Percentiles rank a stretch among this genome's conserved stretches.
phyloP scores from a whole-genome alignment of 2,113 vertebrate genomes.

The Ochotona curzoniae region DNA sequence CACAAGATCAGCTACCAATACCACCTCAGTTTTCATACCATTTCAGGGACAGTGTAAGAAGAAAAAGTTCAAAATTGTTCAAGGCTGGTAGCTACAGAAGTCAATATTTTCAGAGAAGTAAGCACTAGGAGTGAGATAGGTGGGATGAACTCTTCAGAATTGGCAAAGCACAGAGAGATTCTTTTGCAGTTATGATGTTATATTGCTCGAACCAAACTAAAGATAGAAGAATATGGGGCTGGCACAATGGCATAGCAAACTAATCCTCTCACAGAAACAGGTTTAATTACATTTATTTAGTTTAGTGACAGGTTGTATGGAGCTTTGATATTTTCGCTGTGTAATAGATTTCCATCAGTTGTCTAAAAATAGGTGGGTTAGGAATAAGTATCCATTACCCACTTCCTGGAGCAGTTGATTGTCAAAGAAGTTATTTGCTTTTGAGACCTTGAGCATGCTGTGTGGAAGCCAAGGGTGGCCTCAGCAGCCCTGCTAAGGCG shows the following conservation, averaged over 20 bases:
- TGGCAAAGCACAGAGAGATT: neutral
- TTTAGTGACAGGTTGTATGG: neutral
- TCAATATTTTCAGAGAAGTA: neutral
- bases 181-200: neutral
- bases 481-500: no score
- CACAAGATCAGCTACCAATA: neutral
- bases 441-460: no score
- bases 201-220: neutral
- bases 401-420: constrained; percentile 20
- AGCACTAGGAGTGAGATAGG: neutral
- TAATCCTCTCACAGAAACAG: neutral
- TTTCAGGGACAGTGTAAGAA: neutral
- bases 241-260: no score
- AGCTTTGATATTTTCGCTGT: neutral
- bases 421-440: constrained; percentile 21
- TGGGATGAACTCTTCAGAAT: neutral
- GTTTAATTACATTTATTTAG: neutral
- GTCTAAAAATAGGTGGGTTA: neutral
- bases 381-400: neutral
- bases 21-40: neutral
- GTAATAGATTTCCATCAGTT: neutral
- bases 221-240: neutral
- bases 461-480: no score
- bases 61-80: neutral
- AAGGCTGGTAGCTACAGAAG: neutral